Evolutionary conservation across 2,797 vertebrate genomes (phyloP), one percentile per base, ranked within the genome.

Genomic region (Mormyrus hasselquistii): DNA sequence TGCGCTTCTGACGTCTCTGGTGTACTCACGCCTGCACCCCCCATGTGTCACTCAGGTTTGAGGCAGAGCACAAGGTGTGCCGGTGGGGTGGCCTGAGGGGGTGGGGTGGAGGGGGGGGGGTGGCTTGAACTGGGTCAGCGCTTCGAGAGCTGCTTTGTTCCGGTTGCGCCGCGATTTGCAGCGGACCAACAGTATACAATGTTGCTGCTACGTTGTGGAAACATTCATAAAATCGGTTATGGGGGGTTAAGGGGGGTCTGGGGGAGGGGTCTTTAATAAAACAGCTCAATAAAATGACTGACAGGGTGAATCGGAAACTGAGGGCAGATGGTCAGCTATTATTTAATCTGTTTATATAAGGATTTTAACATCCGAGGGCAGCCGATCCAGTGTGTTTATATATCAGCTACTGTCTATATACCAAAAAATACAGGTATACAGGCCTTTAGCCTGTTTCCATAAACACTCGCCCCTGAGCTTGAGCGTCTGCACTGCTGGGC

Each of bases 71-170:
- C 55, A 7, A 57, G 55, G 55, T n/a, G 55, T n/a, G 55, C 55
- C 19, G 16, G 6, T 7, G 55, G 55, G 55, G 55, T n/a, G 55
- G 19, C 55, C 55, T n/a, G 55, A 16, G 55, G 55, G 55, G 55
- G 55, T 2, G 53, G 53, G 53, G 52, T 0, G 50, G 49, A 3
- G 52, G 52, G 19, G 19, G 16, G 55, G 19, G 1, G 5, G 16
- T 19, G 16, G 16, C 25, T 44, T 44, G 44, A 88, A 88, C 49
- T 83, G 88, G 88, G 88, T 83, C 88, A 88, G 49, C 16, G 29
- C 49, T 44, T 25, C 12, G 29, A 14, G 10, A 5, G 22, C 8
- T n/a, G 6, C n/a, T 22, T 19, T 2, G 19, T 19, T 12, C 38
- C 44, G 10, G 47, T 50, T 57, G 38, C 2, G 34, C 12, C 14